Base-by-base conservation (phyloP, 2,888 invertebrate genomes). In the Geophilus truncorum region DNA sequence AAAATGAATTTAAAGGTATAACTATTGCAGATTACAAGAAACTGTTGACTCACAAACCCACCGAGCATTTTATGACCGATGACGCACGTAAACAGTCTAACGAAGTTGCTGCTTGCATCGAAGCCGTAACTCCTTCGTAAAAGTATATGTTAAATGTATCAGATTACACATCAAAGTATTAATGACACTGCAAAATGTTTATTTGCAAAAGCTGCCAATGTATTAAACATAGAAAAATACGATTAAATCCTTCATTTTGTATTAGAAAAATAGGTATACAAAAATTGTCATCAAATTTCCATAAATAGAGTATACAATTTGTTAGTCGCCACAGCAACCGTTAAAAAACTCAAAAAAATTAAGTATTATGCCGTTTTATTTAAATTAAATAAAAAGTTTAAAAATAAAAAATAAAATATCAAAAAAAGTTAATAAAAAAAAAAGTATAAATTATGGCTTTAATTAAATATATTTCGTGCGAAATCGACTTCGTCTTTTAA, bases 21-120 rank as follows among this genome's bases (percentile, higher is more conserved):
- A 25, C 25, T 5, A 25, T 62, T 62, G 23, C 32, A 77, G 77
- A 77, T 77, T 77, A 77, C 21, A 77, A 77, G n/a, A 32, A 77
- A 5, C 21, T 77, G 21, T 30, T 77, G 25, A 36, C 32, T 21
- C 28, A 23, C 25, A 62, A 62, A 62, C 62, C 62, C 25, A 62
- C 77, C 3, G 36, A 77, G 77, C 77, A 77, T 77, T 77, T 77
- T 30, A 77, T 77, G 77, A 77, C 77, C 12, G 34, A 77, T 34
- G 34, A 77, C 10, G 77, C 77, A 1, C 30, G 28, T 32, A 77
- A 77, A 77, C 77, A 77, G 18, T 77, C 77, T 3, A 77, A 21
- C 12, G 77, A 77, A 77, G 77, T 77, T 34, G 77, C 32, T 10
- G 77, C 62, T 62, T 62, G 62, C 28, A 62, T 62, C 28, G 62